Evolutionary conservation across 2,888 invertebrate species (phyloP), one percentile per base, ranked within the genome.

Genomic region (Calameuta filiformis): DNA sequence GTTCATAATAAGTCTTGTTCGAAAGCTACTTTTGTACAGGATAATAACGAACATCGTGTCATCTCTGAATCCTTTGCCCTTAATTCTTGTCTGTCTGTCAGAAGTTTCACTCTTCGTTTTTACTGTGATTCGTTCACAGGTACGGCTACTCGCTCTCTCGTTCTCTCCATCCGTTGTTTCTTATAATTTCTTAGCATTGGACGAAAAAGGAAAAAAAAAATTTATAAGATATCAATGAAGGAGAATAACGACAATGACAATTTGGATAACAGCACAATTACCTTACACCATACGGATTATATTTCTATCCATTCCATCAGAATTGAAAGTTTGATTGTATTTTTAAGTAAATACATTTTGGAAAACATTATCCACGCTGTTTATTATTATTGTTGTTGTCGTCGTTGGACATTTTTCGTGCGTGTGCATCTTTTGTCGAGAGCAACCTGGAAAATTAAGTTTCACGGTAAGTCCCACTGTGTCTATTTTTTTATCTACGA

Each of bases 341-440:
- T 89, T 88, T 88, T 84, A 85, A 87, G 87, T 86, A 89, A 88
- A 89, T 89, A 88, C 87, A 89, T 85, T 88, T 89, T 84, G 85
- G 81, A 86, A 86, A 87, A 86, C 79, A 35, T 73, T 73, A 34
- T 33, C 34, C 34, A 33, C 33, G 30, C 71, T 15, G 31, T 71
- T 71, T 12, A 71, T 71, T 71, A 71, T 71, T 71, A 71, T 30
- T 71, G 56, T 23, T 56, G 56, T 56, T 56, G 56, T 56, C 12
- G 37, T 40, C 56, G 4, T 15, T 40, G 56, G 23, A 56, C 56
- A 9, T 23, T 56, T 56, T 9, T 56, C 15, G 2, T 9, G 56
- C 2, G 56, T 2, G 23, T 56, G 23, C 23, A 23, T 56, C 23
- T 56, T 9, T 23, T 6, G 15, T 56, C 23, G 56, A 15, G 9